Evolutionary conservation across 2,888 invertebrate genomes (phyloP).

Genomic region (Ecliptopera silaceata): DNA sequence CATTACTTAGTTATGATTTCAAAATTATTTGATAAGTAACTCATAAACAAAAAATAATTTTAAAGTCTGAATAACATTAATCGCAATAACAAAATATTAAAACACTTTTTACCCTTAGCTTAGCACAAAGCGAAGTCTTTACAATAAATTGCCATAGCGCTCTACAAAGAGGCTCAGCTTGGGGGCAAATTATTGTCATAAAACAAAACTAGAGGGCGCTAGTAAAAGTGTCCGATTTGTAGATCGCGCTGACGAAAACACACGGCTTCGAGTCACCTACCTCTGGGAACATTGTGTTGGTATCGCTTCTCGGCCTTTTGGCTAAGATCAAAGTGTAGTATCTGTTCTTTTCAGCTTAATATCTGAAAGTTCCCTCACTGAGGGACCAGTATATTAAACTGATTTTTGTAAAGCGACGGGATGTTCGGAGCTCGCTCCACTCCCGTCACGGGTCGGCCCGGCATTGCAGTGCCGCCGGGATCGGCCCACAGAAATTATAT

Average conservation of each 20-base stretch:
- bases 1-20: no score
- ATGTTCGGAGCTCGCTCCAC: slow-evolving; percentile 22
- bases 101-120: no score
- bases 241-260: slow-evolving; percentile 22
- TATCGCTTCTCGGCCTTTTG: slow-evolving; percentile 26
- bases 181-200: not conserved
- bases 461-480: slow-evolving; percentile 24
- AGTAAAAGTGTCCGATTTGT: slow-evolving; percentile 8
- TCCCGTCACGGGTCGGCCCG: slow-evolving; percentile 24
- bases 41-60: no score
- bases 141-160: not conserved
- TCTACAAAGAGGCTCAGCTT: slow-evolving; percentile 6
- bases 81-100: no score
- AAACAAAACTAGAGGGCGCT: slow-evolving; percentile 9
- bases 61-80: no score
- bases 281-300: not conserved
- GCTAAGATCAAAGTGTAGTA: slow-evolving; percentile 24
- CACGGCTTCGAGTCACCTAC: slow-evolving; percentile 5
- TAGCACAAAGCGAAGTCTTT: not conserved
- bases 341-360: slow-evolving; percentile 24
- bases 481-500: slow-evolving; percentile 13
- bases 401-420: slow-evolving; percentile 22
- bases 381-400: slow-evolving; percentile 23
- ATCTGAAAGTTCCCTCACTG: slow-evolving; percentile 24
- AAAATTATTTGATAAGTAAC: no score